Base-by-base conservation (phyloP, 2,113 vertebrate genomes). In the Rhinoderma darwinii region DNA sequence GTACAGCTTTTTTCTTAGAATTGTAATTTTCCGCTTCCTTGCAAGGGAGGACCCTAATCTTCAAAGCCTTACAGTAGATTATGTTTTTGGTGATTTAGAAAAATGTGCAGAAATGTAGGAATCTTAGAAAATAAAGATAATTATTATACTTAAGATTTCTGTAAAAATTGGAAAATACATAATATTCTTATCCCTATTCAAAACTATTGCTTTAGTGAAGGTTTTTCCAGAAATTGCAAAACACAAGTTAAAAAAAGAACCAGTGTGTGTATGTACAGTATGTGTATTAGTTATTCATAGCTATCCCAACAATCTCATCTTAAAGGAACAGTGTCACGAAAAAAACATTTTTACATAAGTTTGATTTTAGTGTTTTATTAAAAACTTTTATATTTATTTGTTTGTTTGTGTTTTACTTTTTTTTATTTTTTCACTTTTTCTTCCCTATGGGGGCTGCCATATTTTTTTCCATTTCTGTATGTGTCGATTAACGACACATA, bases 1-100 rank as follows among this genome's bases (percentile, higher is more conserved):
- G 59, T 89, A 88, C 83, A 89, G 88, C 73, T 86, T 91, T 91
- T 91, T 88, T 91, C 89, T 88, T 84, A 91, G 89, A 91, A 91
- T 89, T 87, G 86, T 87, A 87, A 87, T 87, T 87, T 91, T 77
- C 27, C 88, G 89, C 89, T 91, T 91, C 89, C 83, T 88, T 89
- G 91, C 77, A 88, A 90, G 89, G 88, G 88, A 89, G 89, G 89
- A 91, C 84, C 32, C 70, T 68, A 74, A 88, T 86, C 82, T 90
- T 78, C 89, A 88, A 91, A 90, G 87, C 84, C 75, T 84, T 82
- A 70, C 70, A 87, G 68, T 86, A 86, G 85, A 86, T 82, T 73
- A 82, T 86, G 54, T 81, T 81, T 84, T 80, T 73, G 35, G 85
- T 77, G 59, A 30, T 43, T 66, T 61, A 78, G 59, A 86, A 79